Conservation (phyloP, 2,888 invertebrate genomes). For the Pollenia labialis region DNA sequence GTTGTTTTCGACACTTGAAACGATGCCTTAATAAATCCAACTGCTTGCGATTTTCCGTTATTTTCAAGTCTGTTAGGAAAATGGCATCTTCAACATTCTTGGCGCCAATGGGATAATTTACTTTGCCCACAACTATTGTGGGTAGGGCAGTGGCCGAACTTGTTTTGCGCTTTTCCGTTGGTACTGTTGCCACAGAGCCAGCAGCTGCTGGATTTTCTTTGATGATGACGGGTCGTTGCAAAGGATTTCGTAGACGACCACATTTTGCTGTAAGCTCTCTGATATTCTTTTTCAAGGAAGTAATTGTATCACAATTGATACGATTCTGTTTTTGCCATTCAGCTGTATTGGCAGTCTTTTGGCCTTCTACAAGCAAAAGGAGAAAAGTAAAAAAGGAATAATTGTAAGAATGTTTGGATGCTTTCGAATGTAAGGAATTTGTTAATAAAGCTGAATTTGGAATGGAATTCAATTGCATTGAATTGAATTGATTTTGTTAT, state of each 20-base stretch:
- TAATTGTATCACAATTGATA: slow-evolving; percentile 89
- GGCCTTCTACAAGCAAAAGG: slow-evolving; percentile 88
- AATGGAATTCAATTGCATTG: slow-evolving; percentile 15
- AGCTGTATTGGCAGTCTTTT: slow-evolving; percentile 92
- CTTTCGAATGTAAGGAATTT: slow-evolving; percentile 45
- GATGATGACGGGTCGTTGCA: slow-evolving; percentile 80
- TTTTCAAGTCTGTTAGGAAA: slow-evolving; percentile 88
- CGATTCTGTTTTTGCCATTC: slow-evolving; percentile 91
- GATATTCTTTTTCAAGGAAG: slow-evolving; percentile 90
- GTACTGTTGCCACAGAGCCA: slow-evolving; percentile 66
- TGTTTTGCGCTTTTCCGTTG: slow-evolving; percentile 62
- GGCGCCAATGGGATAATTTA: slow-evolving; percentile 84
- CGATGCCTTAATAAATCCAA: slow-evolving; percentile 90
- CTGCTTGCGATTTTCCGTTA: slow-evolving; percentile 88
- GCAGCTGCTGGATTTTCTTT: slow-evolving; percentile 77
- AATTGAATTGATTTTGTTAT: slow-evolving; percentile 38
- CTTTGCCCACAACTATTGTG: slow-evolving; percentile 81
- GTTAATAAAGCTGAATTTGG: slow-evolving; percentile 6
- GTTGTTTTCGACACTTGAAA: slow-evolving; percentile 87
- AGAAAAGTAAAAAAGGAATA: neutral
- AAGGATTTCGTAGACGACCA: slow-evolving; percentile 81
- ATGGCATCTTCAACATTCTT: slow-evolving; percentile 85
- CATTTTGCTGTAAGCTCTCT: slow-evolving; percentile 87
- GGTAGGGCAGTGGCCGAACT: slow-evolving; percentile 75
- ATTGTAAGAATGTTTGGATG: neutral